Percentiles rank a stretch among this genome's conserved stretches.
These are phyloP conservation scores for Rhyacichthys aspro DNA, from an alignment of 2,797 vertebrate genomes.

Conservation along the genomic window DNA sequence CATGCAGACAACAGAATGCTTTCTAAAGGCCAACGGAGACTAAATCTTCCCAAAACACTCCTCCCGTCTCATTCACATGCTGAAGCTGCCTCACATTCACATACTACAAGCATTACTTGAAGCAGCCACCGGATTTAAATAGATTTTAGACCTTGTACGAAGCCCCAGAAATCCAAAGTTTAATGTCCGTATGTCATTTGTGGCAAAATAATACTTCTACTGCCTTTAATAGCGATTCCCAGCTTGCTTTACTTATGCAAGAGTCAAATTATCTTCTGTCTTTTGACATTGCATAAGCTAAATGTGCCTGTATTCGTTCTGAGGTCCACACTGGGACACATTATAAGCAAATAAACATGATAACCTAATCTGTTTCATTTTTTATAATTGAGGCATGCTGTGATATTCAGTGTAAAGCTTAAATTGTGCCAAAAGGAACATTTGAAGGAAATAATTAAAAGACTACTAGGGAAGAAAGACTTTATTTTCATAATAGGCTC, in stretches of 20 bases:
- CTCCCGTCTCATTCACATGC: slow-evolving; percentile 9
- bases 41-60: slow-evolving; percentile 10
- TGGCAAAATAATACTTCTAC: background rate
- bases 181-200: background rate
- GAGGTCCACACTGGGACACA: background rate
- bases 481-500: slow-evolving; percentile 57
- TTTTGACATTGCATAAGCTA: background rate
- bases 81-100: slow-evolving; percentile 15
- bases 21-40: slow-evolving; percentile 7
- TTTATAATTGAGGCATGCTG: slow-evolving; percentile 1
- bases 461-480: slow-evolving; percentile 1
- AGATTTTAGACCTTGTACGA: background rate
- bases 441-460: slow-evolving; percentile 9
- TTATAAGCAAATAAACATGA: slow-evolving; percentile 4
- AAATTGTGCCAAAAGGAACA: background rate
- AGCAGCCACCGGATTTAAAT: background rate
- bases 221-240: no score
- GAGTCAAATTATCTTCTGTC: background rate
- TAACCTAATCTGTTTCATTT: slow-evolving; percentile 9
- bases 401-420: slow-evolving; percentile 7
- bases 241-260: no score
- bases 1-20: slow-evolving; percentile 11
- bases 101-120: background rate
- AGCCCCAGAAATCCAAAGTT: background rate
- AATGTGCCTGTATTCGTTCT: background rate